phyloP scores from a whole-genome alignment of 2,797 vertebrate genomes.

The Enteromius trimaculatus region DNA sequence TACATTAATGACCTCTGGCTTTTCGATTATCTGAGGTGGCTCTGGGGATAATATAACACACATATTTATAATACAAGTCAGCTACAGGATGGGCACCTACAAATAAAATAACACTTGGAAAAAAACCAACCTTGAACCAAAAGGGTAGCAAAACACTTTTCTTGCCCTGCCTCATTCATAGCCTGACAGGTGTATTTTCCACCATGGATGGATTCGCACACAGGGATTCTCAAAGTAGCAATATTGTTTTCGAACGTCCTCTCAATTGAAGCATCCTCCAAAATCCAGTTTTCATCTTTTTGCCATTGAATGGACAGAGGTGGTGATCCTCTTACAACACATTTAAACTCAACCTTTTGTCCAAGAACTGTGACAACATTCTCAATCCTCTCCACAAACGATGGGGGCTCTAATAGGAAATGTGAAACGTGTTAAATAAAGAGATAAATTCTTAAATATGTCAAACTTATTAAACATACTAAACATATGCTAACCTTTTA shows the following conservation, averaged over 20 bases:
- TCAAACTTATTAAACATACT: not conserved
- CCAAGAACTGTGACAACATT: conserved; percentile 86
- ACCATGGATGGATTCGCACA: conserved; percentile 83
- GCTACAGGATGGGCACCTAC: not conserved
- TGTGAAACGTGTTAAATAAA: conserved; percentile 47
- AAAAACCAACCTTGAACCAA: conserved; percentile 90
- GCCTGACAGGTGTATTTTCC: conserved; percentile 96
- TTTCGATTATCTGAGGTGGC: conserved; percentile 93
- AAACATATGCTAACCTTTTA: conserved; percentile 86
- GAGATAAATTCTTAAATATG: conserved; percentile 46
- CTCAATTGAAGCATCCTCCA: conserved; percentile 85
- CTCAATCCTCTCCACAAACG: conserved; percentile 88
- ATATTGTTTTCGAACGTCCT: conserved; percentile 85
- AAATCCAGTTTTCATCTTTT: conserved; percentile 92
- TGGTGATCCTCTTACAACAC: conserved; percentile 83
- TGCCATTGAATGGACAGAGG: conserved; percentile 92
- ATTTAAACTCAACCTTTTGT: conserved; percentile 85
- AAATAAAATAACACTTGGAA: not conserved
- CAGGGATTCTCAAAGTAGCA: conserved; percentile 83
- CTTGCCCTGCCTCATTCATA: conserved; percentile 90
- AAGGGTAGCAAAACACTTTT: conserved; percentile 90
- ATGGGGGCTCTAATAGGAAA: conserved; percentile 86
- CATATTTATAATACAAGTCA: conserved; percentile 27
- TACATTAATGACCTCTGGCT: conserved; percentile 89
- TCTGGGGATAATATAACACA: conserved; percentile 74